Conservation (phyloP, 1,140 invertebrate species). For the Zophobas atratus region DNA sequence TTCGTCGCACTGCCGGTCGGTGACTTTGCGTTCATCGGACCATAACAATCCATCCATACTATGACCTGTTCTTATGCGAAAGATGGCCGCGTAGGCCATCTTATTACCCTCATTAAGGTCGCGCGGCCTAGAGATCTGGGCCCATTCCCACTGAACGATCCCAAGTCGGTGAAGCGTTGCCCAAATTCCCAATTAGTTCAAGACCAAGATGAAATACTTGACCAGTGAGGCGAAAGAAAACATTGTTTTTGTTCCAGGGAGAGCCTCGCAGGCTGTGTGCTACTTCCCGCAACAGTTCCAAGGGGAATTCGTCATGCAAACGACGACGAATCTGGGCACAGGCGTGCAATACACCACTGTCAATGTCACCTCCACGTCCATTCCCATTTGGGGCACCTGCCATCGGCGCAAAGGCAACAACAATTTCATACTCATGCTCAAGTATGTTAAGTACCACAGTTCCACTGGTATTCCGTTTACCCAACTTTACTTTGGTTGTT, state of each 20-base stretch:
- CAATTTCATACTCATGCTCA: slow-evolving; percentile 75
- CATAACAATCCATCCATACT: slow-evolving; percentile 48
- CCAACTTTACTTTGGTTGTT: background rate
- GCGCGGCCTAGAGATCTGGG: slow-evolving; percentile 9
- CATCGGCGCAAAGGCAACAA: slow-evolving; percentile 75
- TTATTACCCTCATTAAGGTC: slow-evolving; percentile 37
- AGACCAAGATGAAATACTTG: slow-evolving; percentile 27
- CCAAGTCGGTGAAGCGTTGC: slow-evolving; percentile 22
- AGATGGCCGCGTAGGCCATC: slow-evolving; percentile 25
- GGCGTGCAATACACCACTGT: slow-evolving; percentile 76
- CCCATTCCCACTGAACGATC: slow-evolving; percentile 26
- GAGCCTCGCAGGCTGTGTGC: slow-evolving; percentile 68
- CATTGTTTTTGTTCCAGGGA: slow-evolving; percentile 55
- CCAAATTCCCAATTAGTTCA: slow-evolving; percentile 48
- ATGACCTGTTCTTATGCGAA: slow-evolving; percentile 43
- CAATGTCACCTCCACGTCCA: slow-evolving; percentile 76
- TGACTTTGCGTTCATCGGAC: slow-evolving; percentile 52
- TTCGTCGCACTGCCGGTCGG: slow-evolving; percentile 49
- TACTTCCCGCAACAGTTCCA: slow-evolving; percentile 81
- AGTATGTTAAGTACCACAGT: slow-evolving; percentile 67
- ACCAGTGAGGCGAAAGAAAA: slow-evolving; percentile 32
- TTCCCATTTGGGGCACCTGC: slow-evolving; percentile 80
- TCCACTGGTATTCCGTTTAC: slow-evolving; percentile 29
- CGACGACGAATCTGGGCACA: slow-evolving; percentile 67
- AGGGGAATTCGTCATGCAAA: slow-evolving; percentile 79